Percentiles rank a stretch among this genome's conserved stretches.
Evolutionary conservation across 2,113 vertebrate genomes (phyloP).

Genomic region (Anoura caudifer): DNA sequence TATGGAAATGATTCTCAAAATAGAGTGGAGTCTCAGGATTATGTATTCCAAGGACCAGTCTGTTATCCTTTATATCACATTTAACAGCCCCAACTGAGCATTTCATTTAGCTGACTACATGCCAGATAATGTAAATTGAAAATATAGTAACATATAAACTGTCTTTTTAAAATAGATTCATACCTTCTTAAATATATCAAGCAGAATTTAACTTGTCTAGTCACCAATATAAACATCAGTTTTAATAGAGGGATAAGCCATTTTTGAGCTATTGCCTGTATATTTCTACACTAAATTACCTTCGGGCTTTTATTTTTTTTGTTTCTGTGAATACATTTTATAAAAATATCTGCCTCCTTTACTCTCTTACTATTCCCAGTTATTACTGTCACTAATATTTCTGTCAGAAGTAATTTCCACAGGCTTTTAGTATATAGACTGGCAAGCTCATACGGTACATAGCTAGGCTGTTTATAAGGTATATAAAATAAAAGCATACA

Average conservation of each 20-base stretch:
- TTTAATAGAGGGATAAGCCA: constrained; percentile 10
- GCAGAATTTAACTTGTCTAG: constrained; percentile 1
- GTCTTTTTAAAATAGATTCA: not conserved
- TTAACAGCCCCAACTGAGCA: not conserved
- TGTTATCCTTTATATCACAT: not conserved
- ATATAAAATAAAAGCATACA: not conserved
- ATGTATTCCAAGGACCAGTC: not conserved
- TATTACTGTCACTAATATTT: not conserved
- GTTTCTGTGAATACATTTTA: constrained; percentile 25
- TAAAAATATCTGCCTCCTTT: not conserved
- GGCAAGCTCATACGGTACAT: not conserved
- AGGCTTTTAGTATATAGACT: not conserved
- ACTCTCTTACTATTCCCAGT: not conserved
- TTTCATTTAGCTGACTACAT: not conserved
- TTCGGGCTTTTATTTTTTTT: not conserved
- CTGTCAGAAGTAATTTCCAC: not conserved
- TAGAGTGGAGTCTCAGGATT: not conserved
- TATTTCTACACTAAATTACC: constrained; percentile 5
- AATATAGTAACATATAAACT: not conserved
- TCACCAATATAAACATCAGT: not conserved
- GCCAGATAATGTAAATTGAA: not conserved
- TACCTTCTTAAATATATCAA: not conserved
- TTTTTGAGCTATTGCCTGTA: not conserved
- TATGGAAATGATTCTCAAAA: constrained; percentile 12
- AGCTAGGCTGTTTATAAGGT: not conserved